Evolutionary conservation across 2,888 invertebrate species (phyloP).

Genomic region (Drosophila austrosaltans): DNA sequence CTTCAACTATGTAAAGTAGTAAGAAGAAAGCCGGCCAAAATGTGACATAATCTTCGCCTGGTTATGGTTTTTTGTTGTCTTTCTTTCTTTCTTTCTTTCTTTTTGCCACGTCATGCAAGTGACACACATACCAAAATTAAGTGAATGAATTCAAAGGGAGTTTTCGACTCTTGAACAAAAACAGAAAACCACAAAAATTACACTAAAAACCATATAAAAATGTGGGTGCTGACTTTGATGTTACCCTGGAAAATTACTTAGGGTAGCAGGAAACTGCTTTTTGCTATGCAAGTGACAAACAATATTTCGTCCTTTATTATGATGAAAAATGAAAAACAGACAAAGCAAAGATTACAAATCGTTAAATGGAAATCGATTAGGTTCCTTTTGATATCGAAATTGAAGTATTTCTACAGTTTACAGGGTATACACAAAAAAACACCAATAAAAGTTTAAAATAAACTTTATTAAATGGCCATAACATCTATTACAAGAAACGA

Average conservation of each 20-base stretch:
- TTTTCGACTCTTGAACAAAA: not conserved
- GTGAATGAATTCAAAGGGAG: not conserved
- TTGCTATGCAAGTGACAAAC: too few relatives aligned
- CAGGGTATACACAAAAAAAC: not conserved
- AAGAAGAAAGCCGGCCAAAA: conserved; percentile 11
- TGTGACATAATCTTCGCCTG: conserved; percentile 44
- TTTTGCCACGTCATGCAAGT: conserved; percentile 6
- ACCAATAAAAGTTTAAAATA: conserved; percentile 37
- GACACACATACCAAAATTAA: not conserved
- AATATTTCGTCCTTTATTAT: too few relatives aligned
- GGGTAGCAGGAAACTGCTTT: too few relatives aligned
- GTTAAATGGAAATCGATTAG: too few relatives aligned
- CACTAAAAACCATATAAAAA: not conserved
- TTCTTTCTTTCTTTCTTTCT: too few relatives aligned
- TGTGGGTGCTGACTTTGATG: not conserved
- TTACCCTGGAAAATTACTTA: not conserved
- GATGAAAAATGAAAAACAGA: too few relatives aligned
- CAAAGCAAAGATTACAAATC: too few relatives aligned
- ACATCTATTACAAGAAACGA: conserved; percentile 29
- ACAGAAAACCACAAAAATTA: not conserved
- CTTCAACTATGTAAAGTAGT: not conserved
- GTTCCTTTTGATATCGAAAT: too few relatives aligned
- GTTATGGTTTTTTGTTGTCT: conserved; percentile 13
- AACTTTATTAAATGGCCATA: conserved; percentile 47
- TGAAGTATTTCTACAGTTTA: not conserved